phyloP scores from a whole-genome alignment of 64 coral and sea anemone genomes.

The Pocillopora verrucosa region DNA sequence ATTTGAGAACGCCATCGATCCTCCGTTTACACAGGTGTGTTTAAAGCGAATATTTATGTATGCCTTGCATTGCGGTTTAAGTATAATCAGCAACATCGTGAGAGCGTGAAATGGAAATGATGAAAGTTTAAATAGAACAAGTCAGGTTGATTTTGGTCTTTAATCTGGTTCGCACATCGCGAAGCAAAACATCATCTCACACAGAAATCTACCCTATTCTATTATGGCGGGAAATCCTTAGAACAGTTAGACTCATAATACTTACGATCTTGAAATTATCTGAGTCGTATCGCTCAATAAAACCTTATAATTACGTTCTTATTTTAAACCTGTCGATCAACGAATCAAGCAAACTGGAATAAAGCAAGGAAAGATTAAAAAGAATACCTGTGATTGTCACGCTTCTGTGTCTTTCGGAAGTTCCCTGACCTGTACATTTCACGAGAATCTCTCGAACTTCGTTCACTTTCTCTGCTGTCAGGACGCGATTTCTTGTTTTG shows the following conservation, averaged over 20 bases:
- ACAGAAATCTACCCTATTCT: no score
- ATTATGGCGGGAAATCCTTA: constrained; percentile 13
- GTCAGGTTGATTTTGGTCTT: not conserved
- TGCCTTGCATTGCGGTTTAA: no score
- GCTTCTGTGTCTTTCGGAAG: not conserved
- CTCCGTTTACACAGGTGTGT: no score
- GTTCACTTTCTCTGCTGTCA: not conserved
- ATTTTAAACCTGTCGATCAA: not conserved
- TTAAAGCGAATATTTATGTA: no score
- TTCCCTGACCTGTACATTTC: not conserved
- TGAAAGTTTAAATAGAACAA: no score
- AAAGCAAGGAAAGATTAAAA: no score
- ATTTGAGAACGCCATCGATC: no score
- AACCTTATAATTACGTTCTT: not conserved
- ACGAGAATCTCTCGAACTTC: constrained; percentile 12
- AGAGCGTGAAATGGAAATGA: no score
- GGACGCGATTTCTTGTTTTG: constrained; percentile 9
- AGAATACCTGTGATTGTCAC: no score
- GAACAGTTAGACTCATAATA: not conserved
- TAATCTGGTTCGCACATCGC: not conserved
- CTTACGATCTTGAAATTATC: not conserved
- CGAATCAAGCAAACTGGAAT: not conserved
- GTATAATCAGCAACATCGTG: no score
- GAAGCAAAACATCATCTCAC: not conserved
- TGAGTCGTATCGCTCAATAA: not conserved